Base-by-base conservation (phyloP, 1,140 invertebrate genomes). In the Laupala kohalensis region DNA sequence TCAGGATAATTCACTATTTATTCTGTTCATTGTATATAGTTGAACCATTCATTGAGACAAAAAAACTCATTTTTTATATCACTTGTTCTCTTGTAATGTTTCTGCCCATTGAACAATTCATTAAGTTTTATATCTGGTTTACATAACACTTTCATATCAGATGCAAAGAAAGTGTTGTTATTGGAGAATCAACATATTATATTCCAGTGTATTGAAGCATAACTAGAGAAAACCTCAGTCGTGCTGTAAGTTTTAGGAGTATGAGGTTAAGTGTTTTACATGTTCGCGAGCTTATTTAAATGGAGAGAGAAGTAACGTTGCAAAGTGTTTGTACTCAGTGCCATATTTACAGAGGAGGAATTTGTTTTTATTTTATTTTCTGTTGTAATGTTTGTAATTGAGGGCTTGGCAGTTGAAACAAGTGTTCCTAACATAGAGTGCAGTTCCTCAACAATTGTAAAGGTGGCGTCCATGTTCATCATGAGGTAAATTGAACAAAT, bases 341-440 rank as follows among this genome's bases (percentile, higher is more conserved):
- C 75, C 75, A 76, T 76, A 76, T 70, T 72, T 75, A 72, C 69
- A 73, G 25, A 68, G 37, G 24, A 67, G 24, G 23, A 28, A 26
- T 72, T 30, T 67, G 30, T 25, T 69, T 53, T 69, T 67, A 64
- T 67, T 70, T 73, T 37, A 9, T 65, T 71, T 24, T 64, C 6
- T 68, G 3, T 24, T 25, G 30, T 53, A 62, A 64, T 71, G 64
- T 71, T 70, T 71, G 29, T 71, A 30, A 71, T 26, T 53, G 62
- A 73, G 70, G 63, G 72, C 72, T 73, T 64, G 72, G 72, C 72
- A 73, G 64, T 69, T 68, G 69, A 73, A 73, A 72, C 70, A 73
- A 75, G 73, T 74, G 76, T 76, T 76, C 76, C 76, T 76, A 76
- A 63, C 64, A 69, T 76, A 67, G 72, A 74, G 72, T 75, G 72